A percentile compares a stretch with the other conserved stretches of the same genome.
Conservation (phyloP, 2,797 vertebrate genomes). For the Lutjanus argentimaculatus region DNA sequence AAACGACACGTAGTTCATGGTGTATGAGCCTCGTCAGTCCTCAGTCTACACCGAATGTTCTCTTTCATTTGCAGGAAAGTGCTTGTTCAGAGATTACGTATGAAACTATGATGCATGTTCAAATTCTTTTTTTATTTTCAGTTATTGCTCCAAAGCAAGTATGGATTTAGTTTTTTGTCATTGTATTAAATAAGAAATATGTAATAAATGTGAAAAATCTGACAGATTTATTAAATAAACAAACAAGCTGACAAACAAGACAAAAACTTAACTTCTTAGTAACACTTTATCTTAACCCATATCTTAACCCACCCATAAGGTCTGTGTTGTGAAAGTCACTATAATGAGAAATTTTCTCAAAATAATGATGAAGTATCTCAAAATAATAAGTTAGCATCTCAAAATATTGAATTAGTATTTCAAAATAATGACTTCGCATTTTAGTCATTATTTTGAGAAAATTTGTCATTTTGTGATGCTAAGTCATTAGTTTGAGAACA, state of each 20-base stretch:
- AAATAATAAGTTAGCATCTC: too few relatives aligned
- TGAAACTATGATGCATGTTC: conserved; percentile 13
- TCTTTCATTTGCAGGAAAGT: conserved; percentile 25
- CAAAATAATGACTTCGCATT: too few relatives aligned
- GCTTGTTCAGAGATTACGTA: neutral
- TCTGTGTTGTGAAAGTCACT: too few relatives aligned
- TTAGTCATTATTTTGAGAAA: too few relatives aligned
- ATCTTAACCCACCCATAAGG: too few relatives aligned
- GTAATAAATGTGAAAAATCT: neutral
- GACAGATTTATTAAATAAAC: neutral
- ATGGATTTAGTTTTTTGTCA: neutral
- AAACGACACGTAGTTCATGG: conserved; percentile 47
- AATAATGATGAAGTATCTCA: too few relatives aligned
- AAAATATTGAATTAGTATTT: too few relatives aligned
- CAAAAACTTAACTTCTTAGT: neutral
- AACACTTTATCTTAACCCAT: too few relatives aligned
- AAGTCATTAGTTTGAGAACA: too few relatives aligned
- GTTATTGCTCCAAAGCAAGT: neutral
- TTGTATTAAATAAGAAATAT: neutral
- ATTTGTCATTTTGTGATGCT: too few relatives aligned
- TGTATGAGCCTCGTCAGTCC: conserved; percentile 29
- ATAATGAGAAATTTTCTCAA: too few relatives aligned
- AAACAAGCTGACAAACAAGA: neutral
- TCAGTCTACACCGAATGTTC: conserved; percentile 12
- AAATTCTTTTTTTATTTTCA: conserved; percentile 6